Evolutionary conservation across 2,888 invertebrate species (phyloP), one percentile per base, ranked within the genome.

Genomic region (Aphodius sticticus): DNA sequence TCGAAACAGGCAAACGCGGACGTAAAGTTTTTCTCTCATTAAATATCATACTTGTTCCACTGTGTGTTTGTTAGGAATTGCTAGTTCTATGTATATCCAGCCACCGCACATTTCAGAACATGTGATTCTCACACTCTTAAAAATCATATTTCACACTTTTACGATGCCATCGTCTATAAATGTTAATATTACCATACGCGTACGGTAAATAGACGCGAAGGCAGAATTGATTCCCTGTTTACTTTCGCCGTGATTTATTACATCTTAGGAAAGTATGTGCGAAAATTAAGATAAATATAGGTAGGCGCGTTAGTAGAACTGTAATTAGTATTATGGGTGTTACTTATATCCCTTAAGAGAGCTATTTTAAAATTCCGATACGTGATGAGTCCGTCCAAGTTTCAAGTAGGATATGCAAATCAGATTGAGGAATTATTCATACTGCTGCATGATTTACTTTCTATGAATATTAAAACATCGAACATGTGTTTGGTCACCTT

Each of bases 401-500:
- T 53, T 53, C 53, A 53, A 53, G 53, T 53, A 12, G 53, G 53
- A 36, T 74, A 74, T 74, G 74, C n/a, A 35, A 74, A 74, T 74
- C 35, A 36, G 12, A 74, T 74, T 6, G 74, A 15, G 74, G 37
- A 74, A 36, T 74, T 53, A 79, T 79, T 79, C 79, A 79, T 36
- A 70, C 72, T 16, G 77, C 72, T 9, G 53, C 69, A 37, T 70
- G 77, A 77, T 69, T 74, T 75, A 72, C 38, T 77, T 74, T 69
- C 38, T 69, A 37, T 16, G 79, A 77, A 79, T 79, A 79, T 77
- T 79, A 79, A 79, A 16, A 35, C 77, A 76, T 76, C 69, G 77
- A 69, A 77, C 79, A 77, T 79, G 79, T 69, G 79, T 37, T 77
- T 72, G 76, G 76, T 70, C 79, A 79, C 79, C 76, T 79, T 79